Base-by-base conservation (phyloP, 2,113 vertebrate genomes). In the Thryonomys swinderianus region DNA sequence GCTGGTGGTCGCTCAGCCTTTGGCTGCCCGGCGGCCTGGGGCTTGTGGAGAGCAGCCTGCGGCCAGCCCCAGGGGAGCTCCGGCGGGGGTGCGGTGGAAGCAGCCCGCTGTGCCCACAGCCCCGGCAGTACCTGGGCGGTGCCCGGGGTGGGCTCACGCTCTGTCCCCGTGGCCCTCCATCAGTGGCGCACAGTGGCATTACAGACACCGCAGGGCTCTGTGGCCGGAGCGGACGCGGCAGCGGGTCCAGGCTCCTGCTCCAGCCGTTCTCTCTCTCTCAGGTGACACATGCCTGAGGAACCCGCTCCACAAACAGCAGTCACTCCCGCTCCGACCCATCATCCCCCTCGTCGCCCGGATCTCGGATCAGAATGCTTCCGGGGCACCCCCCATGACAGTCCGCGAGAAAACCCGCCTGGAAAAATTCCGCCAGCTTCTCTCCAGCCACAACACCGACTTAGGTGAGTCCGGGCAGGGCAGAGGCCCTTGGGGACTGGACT, bases 301-400 rank as follows among this genome's bases (percentile, higher is more conserved):
- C 82, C 96, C 99, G 1, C 98, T 99, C 37, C 99, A 99, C 97
- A 99, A 99, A 98, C 99, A 99, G 95, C 99, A 99, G 95, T 99
- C 99, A 18, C 99, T 99, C 78, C 99, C 99, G 6, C 98, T 99
- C 2, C 99, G 99, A 16, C 99, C 99, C 48, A 98, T 99, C 98
- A 99, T 99, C 97, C 99, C 99, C 0, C 99, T 99, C 0, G 99
- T 99, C 11, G 99, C 99, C 93, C 99, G 99, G 7, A 99, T 99
- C 98, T 99, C 99, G 0, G 99, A 99, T 98, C 99, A 99, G 98
- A 99, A 99, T 0, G 99, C 99, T 7, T 99, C 99, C 0, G 99
- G 99, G 42, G 99, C 99, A 0, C 99, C 99, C 0, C 99, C 99
- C 13, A 99, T 99, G 99, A 99, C 99, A 0, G 99, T 99, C 95